A percentile compares a stretch with the other conserved stretches of the same genome.
phyloP scores from a whole-genome alignment of 2,113 vertebrate genomes.

The Ptyas mucosa region DNA sequence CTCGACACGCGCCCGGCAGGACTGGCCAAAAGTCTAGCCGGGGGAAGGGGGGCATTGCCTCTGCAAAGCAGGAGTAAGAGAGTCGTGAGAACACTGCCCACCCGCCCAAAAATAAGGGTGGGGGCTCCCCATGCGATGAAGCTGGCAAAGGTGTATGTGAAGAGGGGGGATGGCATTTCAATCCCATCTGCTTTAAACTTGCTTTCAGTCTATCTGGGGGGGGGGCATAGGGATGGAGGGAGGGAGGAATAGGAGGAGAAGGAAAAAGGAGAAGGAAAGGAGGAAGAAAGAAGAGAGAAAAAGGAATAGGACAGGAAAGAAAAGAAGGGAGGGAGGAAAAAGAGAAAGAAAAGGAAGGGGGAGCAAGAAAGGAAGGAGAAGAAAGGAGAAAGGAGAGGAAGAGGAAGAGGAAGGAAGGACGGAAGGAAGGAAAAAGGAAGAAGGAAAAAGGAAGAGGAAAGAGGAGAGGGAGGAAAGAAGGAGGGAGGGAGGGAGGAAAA shows the following conservation, averaged over 20 bases:
- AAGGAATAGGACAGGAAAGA: accelerated
- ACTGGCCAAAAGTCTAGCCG: neutral
- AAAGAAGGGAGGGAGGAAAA: no score
- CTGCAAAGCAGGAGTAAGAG: neutral
- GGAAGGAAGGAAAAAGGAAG: neutral
- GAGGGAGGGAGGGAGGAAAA: no score
- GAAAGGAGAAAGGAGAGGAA: no score
- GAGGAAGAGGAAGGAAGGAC: no score
- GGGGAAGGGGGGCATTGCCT: neutral
- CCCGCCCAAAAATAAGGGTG: neutral
- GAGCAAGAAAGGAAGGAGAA: no score
- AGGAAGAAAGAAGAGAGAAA: neutral
- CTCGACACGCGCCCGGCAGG: neutral
- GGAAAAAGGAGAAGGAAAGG: no score
- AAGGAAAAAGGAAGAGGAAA: neutral
- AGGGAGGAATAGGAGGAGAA: no score
- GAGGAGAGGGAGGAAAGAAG: no score
- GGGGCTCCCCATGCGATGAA: neutral
- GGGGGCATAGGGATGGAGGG: neutral
- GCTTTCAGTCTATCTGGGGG: neutral
- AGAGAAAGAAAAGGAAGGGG: no score
- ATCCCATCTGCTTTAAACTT: neutral
- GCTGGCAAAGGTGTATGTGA: neutral
- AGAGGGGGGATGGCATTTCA: no score
- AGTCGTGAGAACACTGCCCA: neutral